A percentile compares a stretch with the other conserved stretches of the same genome.
phyloP scores from a whole-genome alignment of 2,888 invertebrate genomes.

The Leptinotarsa peninsularis region DNA sequence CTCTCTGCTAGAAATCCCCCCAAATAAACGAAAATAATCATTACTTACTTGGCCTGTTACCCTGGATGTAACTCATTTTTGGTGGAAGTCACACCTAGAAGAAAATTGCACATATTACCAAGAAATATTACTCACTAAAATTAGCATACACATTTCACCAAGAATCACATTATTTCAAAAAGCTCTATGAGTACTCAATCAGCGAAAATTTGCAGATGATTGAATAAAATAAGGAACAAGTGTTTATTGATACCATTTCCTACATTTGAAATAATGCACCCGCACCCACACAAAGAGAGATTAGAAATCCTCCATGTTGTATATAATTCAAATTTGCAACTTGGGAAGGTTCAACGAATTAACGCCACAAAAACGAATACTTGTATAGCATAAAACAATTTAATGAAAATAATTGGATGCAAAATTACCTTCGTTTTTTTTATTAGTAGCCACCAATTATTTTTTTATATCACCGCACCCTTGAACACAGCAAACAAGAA shows the following conservation, averaged over 20 bases:
- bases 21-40: background rate
- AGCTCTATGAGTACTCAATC: background rate
- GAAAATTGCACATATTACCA: conserved; percentile 38
- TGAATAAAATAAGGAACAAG: conserved; percentile 32
- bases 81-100: conserved; percentile 59
- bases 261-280: conserved; percentile 48
- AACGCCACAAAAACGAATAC: conserved; percentile 28
- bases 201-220: background rate
- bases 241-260: conserved; percentile 28
- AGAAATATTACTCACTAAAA: conserved; percentile 46
- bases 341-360: conserved; percentile 55
- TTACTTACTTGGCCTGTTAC: conserved; percentile 84
- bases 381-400: background rate
- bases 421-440: conserved; percentile 46
- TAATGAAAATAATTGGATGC: too few relatives aligned
- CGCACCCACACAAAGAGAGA: conserved; percentile 55
- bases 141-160: conserved; percentile 29
- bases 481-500: too few relatives aligned
- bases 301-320: conserved; percentile 62
- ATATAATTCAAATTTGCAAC: conserved; percentile 35
- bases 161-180: background rate
- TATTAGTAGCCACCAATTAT: too few relatives aligned
- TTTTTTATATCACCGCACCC: too few relatives aligned
- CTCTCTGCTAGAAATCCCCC: too few relatives aligned
- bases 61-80: conserved; percentile 87